Percentiles rank a stretch among this genome's conserved stretches.
phyloP scores from a whole-genome alignment of 2,113 vertebrate genomes.

The Cyanocitta stelleri region DNA sequence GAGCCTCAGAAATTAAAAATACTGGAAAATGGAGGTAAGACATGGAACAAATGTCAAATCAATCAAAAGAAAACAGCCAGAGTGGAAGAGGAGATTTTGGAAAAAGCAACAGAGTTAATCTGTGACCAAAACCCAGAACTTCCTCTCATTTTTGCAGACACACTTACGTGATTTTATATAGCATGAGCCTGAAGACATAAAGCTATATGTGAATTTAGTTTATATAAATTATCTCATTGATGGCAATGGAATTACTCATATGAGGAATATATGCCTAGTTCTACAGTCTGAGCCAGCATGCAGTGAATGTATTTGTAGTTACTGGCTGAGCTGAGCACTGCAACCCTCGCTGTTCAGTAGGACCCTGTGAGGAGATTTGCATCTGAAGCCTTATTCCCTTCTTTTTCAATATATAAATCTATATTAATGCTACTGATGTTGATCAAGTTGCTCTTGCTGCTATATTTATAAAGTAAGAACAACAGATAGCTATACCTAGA shows the following conservation, averaged over 20 bases:
- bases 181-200: neutral
- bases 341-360: neutral
- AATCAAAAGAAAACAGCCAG: neutral
- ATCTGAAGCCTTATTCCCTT: neutral
- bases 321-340: neutral
- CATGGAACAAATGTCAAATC: neutral
- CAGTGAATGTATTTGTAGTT: neutral
- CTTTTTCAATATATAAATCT: neutral
- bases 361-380: neutral
- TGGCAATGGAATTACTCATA: neutral
- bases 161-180: neutral
- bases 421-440: neutral
- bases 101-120: neutral
- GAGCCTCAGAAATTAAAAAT: neutral
- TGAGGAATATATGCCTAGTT: neutral
- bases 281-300: neutral
- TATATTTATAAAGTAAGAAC: neutral
- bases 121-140: neutral
- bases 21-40: neutral
- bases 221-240: neutral
- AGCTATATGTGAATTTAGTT: neutral
- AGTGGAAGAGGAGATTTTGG: neutral
- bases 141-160: neutral
- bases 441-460: neutral
- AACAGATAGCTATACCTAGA: neutral